A percentile compares a stretch with the other conserved stretches of the same genome.
Evolutionary conservation across 2,888 invertebrate species (phyloP).

Genomic region (Exocentrus adspersus): DNA sequence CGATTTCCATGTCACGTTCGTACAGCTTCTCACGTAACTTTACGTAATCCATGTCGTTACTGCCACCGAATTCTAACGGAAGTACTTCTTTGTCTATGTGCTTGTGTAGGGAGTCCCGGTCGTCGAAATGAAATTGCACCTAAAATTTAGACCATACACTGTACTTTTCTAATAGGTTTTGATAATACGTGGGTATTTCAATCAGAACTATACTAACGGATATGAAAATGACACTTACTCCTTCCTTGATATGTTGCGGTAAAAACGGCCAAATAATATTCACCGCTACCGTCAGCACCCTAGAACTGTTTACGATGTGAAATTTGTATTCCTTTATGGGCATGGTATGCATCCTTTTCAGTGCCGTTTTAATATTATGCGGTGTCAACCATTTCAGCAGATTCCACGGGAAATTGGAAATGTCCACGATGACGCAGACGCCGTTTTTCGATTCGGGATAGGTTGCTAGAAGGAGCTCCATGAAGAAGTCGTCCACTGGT

Average conservation of each 20-base stretch:
- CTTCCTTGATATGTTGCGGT: slow-evolving; percentile 49
- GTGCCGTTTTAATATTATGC: slow-evolving; percentile 47
- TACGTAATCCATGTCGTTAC: slow-evolving; percentile 47
- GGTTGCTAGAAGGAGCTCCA: slow-evolving; percentile 55
- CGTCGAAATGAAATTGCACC: slow-evolving; percentile 67
- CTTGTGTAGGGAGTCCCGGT: slow-evolving; percentile 66
- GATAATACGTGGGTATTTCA: too few relatives aligned
- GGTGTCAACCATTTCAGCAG: slow-evolving; percentile 58
- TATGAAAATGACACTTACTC: slow-evolving; percentile 39
- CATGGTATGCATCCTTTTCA: slow-evolving; percentile 50
- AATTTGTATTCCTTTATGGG: slow-evolving; percentile 55
- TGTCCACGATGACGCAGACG: slow-evolving; percentile 58
- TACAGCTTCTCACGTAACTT: slow-evolving; percentile 47
- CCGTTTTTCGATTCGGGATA: slow-evolving; percentile 57
- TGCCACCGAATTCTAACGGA: slow-evolving; percentile 72
- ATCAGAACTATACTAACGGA: too few relatives aligned
- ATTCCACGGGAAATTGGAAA: slow-evolving; percentile 52
- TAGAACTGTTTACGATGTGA: slow-evolving; percentile 57
- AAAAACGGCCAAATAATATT: slow-evolving; percentile 59
- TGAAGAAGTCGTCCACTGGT: slow-evolving; percentile 59
- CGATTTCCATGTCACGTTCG: slow-evolving; percentile 47
- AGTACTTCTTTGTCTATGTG: slow-evolving; percentile 65
- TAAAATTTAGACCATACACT: slow-evolving; percentile 47
- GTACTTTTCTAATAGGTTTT: slow-evolving; percentile 48
- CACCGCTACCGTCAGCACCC: slow-evolving; percentile 51